These are phyloP conservation scores for Colossoma macropomum DNA, from an alignment of 2,113 vertebrate genomes.

Conservation along the genomic window DNA sequence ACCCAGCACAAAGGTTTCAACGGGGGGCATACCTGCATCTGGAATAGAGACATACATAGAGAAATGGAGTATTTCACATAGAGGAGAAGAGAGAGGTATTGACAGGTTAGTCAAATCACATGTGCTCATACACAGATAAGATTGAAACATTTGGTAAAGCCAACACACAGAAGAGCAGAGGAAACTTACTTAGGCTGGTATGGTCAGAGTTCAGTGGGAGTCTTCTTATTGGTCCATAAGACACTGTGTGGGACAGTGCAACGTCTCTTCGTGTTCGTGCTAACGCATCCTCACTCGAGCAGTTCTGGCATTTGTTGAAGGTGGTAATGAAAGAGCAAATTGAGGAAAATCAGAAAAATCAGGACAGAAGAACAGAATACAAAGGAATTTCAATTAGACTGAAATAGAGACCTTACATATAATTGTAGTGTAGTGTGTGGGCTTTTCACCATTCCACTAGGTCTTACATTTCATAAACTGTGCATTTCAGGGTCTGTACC, in stretches of 20 bases:
- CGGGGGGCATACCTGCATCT: constrained; percentile 64
- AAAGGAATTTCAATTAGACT: no score
- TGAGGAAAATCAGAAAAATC: background rate
- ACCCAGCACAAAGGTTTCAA: constrained; percentile 75
- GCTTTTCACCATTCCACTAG: background rate
- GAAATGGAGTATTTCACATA: constrained; percentile 3
- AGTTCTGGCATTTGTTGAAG: constrained; percentile 69
- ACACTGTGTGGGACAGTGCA: constrained; percentile 69
- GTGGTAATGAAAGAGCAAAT: background rate
- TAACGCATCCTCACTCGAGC: constrained; percentile 65
- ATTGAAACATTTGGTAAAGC: background rate
- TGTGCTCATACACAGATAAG: no score
- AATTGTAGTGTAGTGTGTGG: background rate
- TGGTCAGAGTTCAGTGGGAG: constrained; percentile 59
- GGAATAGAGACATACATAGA: constrained; percentile 18
- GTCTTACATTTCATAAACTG: background rate
- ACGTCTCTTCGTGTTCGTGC: constrained; percentile 70
- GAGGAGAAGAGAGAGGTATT: background rate
- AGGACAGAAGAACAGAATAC: no score
- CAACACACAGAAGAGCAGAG: background rate
- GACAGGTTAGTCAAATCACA: background rate
- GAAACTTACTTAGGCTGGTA: constrained; percentile 63
- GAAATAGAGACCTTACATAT: background rate
- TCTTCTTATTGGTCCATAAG: constrained; percentile 74
- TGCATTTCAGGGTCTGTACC: no score